Conservation (phyloP, 2,888 invertebrate genomes). For the Harpalus rufipes region DNA sequence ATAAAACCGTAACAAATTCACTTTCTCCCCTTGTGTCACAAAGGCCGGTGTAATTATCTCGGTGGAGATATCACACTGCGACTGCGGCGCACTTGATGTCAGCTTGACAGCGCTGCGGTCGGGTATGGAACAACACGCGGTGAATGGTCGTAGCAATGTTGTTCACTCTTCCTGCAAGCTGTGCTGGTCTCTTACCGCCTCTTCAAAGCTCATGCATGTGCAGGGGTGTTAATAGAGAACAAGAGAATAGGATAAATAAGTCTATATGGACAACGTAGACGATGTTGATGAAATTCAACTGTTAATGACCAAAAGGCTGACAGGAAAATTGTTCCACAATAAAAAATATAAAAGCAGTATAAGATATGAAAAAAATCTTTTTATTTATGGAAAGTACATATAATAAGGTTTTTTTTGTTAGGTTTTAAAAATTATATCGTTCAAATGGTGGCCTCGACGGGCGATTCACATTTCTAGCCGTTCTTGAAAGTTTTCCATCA, state of each 20-base stretch:
- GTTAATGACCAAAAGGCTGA: too few species aligned
- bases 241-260: not conserved
- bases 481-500: too few species aligned
- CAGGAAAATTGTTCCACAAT: too few species aligned
- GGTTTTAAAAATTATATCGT: too few species aligned
- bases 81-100: not conserved
- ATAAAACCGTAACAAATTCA: conserved; percentile 8
- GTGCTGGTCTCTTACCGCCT: not conserved
- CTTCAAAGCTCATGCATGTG: conserved; percentile 1
- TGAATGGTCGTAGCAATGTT: not conserved
- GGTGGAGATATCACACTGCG: conserved; percentile 3
- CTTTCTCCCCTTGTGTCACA: not conserved
- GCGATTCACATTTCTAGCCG: too few species aligned
- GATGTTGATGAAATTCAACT: too few species aligned
- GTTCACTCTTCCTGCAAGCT: not conserved
- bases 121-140: not conserved
- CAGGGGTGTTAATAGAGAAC: not conserved
- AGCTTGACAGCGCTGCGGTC: conserved; percentile 11
- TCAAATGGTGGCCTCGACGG: too few species aligned
- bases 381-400: too few species aligned
- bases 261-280: too few species aligned
- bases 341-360: too few species aligned
- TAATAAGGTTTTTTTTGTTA: too few species aligned
- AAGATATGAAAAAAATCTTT: too few species aligned
- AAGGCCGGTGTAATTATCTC: conserved; percentile 15